Percentiles rank a stretch among this genome's conserved stretches.
Evolutionary conservation across 2,113 vertebrate genomes (phyloP).

Genomic region (Gorilla gorilla): DNA sequence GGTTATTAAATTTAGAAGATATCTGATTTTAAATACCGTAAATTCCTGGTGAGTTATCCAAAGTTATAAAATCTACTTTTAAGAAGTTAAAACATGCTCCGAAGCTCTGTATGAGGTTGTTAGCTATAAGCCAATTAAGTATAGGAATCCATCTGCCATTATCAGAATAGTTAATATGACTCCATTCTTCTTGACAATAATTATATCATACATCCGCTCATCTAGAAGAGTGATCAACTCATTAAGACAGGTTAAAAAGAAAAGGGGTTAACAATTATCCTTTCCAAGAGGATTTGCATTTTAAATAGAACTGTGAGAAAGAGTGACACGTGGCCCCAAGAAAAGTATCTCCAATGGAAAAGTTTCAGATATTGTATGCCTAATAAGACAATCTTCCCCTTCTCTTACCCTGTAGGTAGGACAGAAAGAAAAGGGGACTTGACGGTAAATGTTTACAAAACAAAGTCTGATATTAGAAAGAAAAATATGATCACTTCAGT

Average conservation of each 20-base stretch:
- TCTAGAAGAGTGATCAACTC: neutral
- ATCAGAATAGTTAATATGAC: neutral
- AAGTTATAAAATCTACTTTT: neutral
- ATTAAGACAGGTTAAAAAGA: constrained; percentile 9
- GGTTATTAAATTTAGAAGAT: neutral
- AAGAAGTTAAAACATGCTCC: neutral
- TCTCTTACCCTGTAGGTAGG: neutral
- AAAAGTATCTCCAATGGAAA: neutral
- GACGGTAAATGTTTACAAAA: neutral
- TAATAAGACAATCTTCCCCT: neutral
- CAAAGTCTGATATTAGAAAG: neutral
- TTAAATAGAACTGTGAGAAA: neutral
- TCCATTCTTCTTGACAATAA: neutral
- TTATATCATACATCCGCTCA: neutral
- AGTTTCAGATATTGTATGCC: neutral
- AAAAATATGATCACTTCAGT: neutral
- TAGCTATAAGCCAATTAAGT: neutral
- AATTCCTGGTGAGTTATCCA: neutral
- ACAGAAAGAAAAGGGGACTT: neutral
- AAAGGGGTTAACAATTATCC: neutral
- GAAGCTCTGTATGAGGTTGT: neutral
- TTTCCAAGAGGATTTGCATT: neutral
- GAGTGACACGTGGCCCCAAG: neutral
- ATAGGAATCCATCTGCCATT: neutral
- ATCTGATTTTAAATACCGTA: neutral